A percentile compares a stretch with the other conserved stretches of the same genome.
Conservation (phyloP, 2,113 vertebrate genomes). For the Cygnus atratus region DNA sequence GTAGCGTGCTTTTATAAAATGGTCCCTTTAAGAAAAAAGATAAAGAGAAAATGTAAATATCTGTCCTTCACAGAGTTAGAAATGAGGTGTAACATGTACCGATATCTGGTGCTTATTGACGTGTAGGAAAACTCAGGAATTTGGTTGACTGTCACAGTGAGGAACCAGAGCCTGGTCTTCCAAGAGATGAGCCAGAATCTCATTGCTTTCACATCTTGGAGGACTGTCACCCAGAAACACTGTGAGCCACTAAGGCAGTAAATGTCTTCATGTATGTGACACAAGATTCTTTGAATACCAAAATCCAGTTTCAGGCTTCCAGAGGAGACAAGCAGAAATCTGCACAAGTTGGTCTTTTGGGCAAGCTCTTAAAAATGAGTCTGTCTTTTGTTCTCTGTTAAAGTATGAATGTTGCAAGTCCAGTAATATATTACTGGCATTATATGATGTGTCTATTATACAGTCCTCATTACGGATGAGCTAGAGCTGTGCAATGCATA, state of each 20-base stretch:
- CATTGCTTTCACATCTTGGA: neutral
- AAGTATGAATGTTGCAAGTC: neutral
- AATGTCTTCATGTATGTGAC: neutral
- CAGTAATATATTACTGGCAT: neutral
- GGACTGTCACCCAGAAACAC: neutral
- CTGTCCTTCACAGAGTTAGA: neutral
- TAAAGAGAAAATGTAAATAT: neutral
- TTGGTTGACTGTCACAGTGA: neutral
- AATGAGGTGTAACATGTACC: neutral
- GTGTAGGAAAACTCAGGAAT: neutral
- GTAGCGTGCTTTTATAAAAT: constrained; percentile 82
- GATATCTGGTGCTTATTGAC: neutral
- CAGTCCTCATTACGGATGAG: neutral
- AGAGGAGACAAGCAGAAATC: neutral
- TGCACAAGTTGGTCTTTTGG: neutral
- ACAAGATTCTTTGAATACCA: neutral
- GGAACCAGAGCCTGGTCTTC: neutral
- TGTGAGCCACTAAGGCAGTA: neutral
- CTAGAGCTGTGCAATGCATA: neutral
- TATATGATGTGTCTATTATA: neutral
- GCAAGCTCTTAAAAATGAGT: neutral
- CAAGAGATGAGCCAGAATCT: neutral
- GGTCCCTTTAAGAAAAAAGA: constrained; percentile 65
- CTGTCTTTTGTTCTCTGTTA: neutral
- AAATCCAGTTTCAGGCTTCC: neutral